These are phyloP conservation scores for Orthonevra nobilis DNA, from an alignment of 2,888 invertebrate species.

Conservation along the genomic window DNA sequence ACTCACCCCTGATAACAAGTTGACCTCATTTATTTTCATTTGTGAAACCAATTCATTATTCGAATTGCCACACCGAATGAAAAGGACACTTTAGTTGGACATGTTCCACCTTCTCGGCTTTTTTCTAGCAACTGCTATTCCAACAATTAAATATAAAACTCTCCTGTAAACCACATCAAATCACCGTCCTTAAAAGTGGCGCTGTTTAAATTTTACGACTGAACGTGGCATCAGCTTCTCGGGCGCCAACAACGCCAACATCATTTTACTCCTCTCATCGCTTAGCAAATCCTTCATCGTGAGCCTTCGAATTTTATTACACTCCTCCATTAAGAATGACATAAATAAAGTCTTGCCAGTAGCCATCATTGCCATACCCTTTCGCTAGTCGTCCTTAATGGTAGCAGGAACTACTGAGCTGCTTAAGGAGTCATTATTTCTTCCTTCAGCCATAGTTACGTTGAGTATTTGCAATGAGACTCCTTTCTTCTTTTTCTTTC, in stretches of 20 bases:
- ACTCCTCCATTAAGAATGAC: slow-evolving; percentile 4
- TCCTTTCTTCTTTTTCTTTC: not conserved
- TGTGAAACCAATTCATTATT: not conserved
- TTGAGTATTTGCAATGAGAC: not conserved
- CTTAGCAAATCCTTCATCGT: slow-evolving; percentile 2
- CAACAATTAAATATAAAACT: slow-evolving; percentile 24
- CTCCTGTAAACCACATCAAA: slow-evolving; percentile 31
- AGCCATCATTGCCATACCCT: no score
- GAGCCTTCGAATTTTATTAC: slow-evolving; percentile 8
- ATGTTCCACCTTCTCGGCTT: no score
- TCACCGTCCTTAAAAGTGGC: slow-evolving; percentile 12
- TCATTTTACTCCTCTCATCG: not conserved
- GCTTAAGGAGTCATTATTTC: slow-evolving; percentile 16
- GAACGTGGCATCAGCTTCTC: slow-evolving; percentile 11
- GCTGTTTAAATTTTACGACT: slow-evolving; percentile 26
- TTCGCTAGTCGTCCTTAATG: not conserved
- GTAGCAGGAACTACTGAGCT: slow-evolving; percentile 4
- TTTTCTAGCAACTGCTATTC: not conserved
- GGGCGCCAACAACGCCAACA: no score
- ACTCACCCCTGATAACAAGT: no score
- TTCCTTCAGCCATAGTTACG: slow-evolving; percentile 9
- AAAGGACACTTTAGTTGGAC: no score
- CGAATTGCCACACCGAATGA: not conserved
- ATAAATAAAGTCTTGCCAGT: slow-evolving; percentile 12
- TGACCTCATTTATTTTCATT: no score